Conservation (phyloP, 1,140 invertebrate species). For the Hyposmocoma kahamanoa region DNA sequence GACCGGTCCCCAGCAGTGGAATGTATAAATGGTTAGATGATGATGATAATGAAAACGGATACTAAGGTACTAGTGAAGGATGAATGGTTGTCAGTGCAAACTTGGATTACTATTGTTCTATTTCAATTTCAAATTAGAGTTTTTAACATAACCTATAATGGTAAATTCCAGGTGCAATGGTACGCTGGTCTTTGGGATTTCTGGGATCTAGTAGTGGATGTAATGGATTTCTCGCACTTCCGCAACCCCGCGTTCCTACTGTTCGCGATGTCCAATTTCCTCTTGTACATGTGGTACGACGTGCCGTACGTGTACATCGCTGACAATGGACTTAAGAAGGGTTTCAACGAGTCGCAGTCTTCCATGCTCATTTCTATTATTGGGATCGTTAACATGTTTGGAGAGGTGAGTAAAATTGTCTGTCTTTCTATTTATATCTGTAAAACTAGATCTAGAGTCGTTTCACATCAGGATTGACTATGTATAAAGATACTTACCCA, state of each 20-base stretch:
- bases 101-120: no score
- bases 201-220: conserved; percentile 82
- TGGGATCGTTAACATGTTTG: conserved; percentile 89
- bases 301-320: conserved; percentile 91
- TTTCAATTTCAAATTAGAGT: no score
- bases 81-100: no score
- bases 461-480: no score
- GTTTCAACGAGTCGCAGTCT: conserved; percentile 81
- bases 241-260: conserved; percentile 82
- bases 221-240: conserved; percentile 88
- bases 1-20: no score
- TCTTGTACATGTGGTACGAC: conserved; percentile 92
- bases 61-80: no score
- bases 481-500: no score
- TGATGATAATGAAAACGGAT: no score
- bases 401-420: conserved; percentile 79
- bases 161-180: conserved; percentile 76
- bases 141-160: no score
- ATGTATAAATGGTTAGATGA: no score
- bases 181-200: conserved; percentile 84
- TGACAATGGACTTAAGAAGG: conserved; percentile 77
- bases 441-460: no score
- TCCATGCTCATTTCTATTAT: conserved; percentile 90
- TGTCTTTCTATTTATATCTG: neutral
- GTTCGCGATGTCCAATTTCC: conserved; percentile 89